A percentile compares a stretch with the other conserved stretches of the same genome.
Evolutionary conservation across 2,113 vertebrate genomes (phyloP).

Genomic region (Lepidiolamprologus cunningtoni): DNA sequence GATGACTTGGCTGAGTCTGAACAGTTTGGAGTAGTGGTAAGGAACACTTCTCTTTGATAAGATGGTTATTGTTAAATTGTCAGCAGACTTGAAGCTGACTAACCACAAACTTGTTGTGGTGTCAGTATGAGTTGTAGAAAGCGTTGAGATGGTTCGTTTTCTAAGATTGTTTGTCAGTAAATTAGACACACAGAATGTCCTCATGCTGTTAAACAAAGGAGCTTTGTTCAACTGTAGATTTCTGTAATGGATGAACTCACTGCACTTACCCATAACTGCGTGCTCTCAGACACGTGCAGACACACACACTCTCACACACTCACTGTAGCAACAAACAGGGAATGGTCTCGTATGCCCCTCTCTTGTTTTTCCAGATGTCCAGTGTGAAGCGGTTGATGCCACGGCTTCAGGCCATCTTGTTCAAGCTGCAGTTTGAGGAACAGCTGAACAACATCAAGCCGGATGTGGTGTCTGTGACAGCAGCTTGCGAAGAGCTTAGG

Average conservation of each 20-base stretch:
- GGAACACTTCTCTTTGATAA: background rate
- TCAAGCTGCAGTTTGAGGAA: conserved; percentile 85
- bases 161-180: background rate
- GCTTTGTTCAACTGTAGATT: conserved; percentile 21
- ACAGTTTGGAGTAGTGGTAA: conserved; percentile 84
- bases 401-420: conserved; percentile 80
- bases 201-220: conserved; percentile 1
- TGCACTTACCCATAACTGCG: background rate
- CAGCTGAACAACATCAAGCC: conserved; percentile 89
- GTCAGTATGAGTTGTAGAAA: background rate
- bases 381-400: conserved; percentile 74
- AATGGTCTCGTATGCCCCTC: background rate
- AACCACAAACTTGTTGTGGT: background rate
- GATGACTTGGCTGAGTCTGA: conserved; percentile 81
- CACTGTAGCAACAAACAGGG: background rate
- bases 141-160: background rate
- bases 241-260: conserved; percentile 4
- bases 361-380: conserved; percentile 73
- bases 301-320: background rate
- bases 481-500: conserved; percentile 83
- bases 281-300: background rate
- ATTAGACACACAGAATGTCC: background rate
- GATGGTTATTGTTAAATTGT: background rate
- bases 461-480: conserved; percentile 85
- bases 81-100: background rate